These are phyloP conservation scores for Eustalomyia histrio DNA, from an alignment of 2,888 invertebrate species.

Conservation along the genomic window DNA sequence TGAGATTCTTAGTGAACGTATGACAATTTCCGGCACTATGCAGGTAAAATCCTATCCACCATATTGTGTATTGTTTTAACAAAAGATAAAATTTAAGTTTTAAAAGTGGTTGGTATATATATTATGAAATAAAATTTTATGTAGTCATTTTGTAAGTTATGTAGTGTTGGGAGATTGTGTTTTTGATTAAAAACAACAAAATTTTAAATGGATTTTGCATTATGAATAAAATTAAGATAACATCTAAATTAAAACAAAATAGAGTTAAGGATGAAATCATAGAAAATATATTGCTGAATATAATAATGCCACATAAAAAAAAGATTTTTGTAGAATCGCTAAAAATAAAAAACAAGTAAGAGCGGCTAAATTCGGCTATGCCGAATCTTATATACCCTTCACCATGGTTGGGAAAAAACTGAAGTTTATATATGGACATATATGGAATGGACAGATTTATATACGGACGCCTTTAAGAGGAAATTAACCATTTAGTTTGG, in stretches of 20 bases:
- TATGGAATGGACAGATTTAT: too few relatives aligned
- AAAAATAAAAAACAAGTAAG: too few relatives aligned
- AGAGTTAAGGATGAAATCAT: too few relatives aligned
- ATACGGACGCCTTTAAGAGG: too few relatives aligned
- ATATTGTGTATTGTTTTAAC: background rate
- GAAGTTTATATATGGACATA: too few relatives aligned
- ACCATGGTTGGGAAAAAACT: too few relatives aligned
- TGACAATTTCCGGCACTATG: conserved; percentile 93
- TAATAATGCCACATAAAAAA: background rate
- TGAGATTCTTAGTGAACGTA: conserved; percentile 97
- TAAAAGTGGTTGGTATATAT: conserved; percentile 10
- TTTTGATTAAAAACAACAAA: background rate
- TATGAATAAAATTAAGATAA: background rate
- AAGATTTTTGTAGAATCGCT: too few relatives aligned
- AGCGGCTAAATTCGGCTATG: too few relatives aligned
- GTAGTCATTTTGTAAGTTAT: background rate
- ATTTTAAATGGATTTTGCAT: background rate
- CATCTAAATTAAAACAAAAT: too few relatives aligned
- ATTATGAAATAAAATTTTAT: background rate
- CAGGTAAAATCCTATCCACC: conserved; percentile 78
- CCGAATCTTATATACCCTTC: too few relatives aligned
- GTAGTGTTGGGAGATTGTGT: background rate
- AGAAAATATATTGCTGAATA: background rate
- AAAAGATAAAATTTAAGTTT: background rate
- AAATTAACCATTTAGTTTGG: too few relatives aligned